Evolutionary conservation across 2,797 vertebrate genomes (phyloP).

Genomic region (Mus spretus): DNA sequence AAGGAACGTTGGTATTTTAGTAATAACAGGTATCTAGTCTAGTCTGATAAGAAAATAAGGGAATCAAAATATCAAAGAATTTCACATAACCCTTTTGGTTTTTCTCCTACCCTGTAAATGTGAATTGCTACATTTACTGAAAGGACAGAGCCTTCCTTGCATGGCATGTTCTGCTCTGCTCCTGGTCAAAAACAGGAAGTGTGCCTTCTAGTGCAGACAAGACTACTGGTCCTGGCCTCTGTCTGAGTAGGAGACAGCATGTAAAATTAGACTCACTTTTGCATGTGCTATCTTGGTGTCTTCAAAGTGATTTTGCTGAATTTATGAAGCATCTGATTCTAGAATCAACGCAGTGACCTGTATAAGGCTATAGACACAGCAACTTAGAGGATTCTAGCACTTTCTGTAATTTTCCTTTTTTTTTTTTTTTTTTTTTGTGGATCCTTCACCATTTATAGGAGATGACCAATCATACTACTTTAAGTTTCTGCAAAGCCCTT

Average conservation of each 20-base stretch:
- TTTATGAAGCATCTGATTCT: neutral
- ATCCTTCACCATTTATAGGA: neutral
- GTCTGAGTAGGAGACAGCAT: neutral
- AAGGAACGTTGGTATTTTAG: neutral
- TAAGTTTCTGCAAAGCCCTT: neutral
- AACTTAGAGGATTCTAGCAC: neutral
- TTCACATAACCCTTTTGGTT: neutral
- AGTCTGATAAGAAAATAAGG: slow-evolving; percentile 17
- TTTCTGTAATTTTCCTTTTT: neutral
- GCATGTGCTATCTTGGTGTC: neutral
- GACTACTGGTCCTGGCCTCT: too few relatives aligned
- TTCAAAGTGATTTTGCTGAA: neutral
- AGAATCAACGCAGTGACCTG: neutral
- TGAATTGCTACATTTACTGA: neutral
- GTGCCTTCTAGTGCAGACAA: neutral
- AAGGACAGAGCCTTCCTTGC: neutral
- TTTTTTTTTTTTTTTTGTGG: neutral
- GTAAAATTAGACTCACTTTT: slow-evolving; percentile 12
- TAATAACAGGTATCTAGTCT: neutral
- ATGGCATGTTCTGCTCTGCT: neutral
- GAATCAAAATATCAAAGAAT: neutral
- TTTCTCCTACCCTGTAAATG: neutral
- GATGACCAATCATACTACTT: neutral
- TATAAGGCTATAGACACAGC: neutral
- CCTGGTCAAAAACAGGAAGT: neutral